Base-by-base conservation (phyloP, 2,888 invertebrate genomes). In the Bimastos eiseni region DNA sequence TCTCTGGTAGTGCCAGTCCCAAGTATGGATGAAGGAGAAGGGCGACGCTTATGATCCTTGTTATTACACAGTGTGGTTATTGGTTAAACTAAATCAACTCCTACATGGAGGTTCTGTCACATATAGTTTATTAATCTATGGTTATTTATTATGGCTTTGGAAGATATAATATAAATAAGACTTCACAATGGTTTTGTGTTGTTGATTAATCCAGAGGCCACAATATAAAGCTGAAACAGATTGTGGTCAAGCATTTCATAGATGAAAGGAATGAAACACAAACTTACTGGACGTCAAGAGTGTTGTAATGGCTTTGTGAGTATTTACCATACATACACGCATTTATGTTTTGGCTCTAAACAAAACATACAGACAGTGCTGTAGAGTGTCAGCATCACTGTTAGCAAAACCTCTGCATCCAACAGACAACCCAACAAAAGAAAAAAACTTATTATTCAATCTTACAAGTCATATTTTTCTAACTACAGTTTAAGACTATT, bases 321-420 rank as follows among this genome's bases (percentile, higher is more conserved):
- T 90, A 90, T 34, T 83, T 83, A 24, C 90, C 90, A 90, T 90
- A 90, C 90, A 90, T 90, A n/a, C 90, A 90, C 34, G 90, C 90
- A 38, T 84, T 24, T 37, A 90, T 3, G 86, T 90, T 90, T 37
- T 83, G 37, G 34, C 30, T 83, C 90, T 90, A 84, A 83, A 83
- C 34, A 70, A 84, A 34, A 49, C n/a, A 90, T 11, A n/a, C 83
- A 44, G 24, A 86, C 36, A 86, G 86, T 15, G 4, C 34, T 36
- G 17, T 17, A 5, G 30, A 1, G 19, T 86, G 37, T 86, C 36
- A 86, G n/a, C 6, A 70, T n/a, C n/a, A n/a, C 4, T 4, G 49
- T 49, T 21, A 49, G 24, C 21, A 49, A 49, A 49, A 21, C 49
- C 21, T 49, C 24, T 49, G 49, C 19, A 49, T 19, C 49, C 49